Base-by-base conservation (phyloP, 2,888 invertebrate species). In the Gisinianus flammeolus region DNA sequence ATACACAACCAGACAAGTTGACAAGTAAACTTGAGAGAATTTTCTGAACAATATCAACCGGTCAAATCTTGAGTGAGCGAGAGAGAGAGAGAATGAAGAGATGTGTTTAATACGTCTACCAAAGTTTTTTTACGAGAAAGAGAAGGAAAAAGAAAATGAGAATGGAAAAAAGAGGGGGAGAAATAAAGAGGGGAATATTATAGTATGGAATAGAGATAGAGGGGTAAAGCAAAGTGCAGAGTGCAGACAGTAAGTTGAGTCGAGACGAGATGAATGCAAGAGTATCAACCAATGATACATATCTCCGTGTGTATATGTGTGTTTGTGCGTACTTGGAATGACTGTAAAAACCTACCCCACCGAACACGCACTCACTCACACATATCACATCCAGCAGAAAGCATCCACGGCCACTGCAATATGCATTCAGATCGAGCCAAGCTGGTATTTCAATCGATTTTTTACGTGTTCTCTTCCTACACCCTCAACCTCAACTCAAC, bases 371-470 rank as follows among this genome's bases (percentile, higher is more conserved):
- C 44, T 16, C 12, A 44, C 12, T 12, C 19, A 44, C 8, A 44
- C 44, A 44, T 16, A 19, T n/a, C 26, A 62, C 26, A 62, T 52
- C 52, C 52, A 52, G 52, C 44, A 44, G 44, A 44, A 44, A 44
- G 19, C 44, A 44, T 44, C 44, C 12, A 44, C 44, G 19, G 44
- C 12, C 6, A 56, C 24, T 71, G 71, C 71, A 71, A 71, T 71
- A 71, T 56, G 71, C 71, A 71, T 54, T 2, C 28, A 26, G 44
- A 16, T 6, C 12, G 19, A 64, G 26, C 30, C 54, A 56, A 54
- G 54, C 56, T 71, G 71, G 56, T 71, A 71, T 58, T 71, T 71
- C 56, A 71, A 71, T 71, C 71, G 71, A 71, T 71, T 71, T 71
- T 68, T 56, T 71, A 70, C 56, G 56, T 56, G 56, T 52, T 24